phyloP scores from a whole-genome alignment of 2,113 vertebrate genomes.

The Cryptomyrus ogoouensis region DNA sequence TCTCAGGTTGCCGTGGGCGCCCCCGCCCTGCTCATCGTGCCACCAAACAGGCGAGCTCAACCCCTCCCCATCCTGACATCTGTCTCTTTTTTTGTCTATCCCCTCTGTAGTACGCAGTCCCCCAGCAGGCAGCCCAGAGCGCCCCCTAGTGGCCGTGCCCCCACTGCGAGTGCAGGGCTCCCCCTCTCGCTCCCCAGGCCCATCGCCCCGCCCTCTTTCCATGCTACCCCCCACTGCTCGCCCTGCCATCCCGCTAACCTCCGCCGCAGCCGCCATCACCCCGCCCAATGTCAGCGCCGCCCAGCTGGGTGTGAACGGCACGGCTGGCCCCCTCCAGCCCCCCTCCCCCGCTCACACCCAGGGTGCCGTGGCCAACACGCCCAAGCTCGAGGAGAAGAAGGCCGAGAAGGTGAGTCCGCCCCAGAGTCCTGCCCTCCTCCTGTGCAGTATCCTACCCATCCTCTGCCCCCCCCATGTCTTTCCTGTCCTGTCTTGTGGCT shows the following conservation, averaged over 20 bases:
- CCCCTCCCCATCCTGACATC: not conserved
- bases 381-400: conserved; percentile 74
- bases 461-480: not conserved
- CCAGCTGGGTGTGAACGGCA: conserved; percentile 56
- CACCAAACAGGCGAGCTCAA: not conserved
- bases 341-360: conserved; percentile 48
- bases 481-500: not conserved
- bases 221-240: conserved; percentile 63
- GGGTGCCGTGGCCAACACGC: conserved; percentile 36
- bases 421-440: not conserved
- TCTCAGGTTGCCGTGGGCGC: not conserved
- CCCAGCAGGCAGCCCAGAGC: conserved; percentile 68
- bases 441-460: not conserved
- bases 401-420: conserved; percentile 74
- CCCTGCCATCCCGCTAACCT: conserved; percentile 74
- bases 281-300: conserved; percentile 80
- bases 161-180: conserved; percentile 80
- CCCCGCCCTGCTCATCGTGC: not conserved
- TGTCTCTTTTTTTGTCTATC: not conserved
- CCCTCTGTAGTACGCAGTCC: conserved; percentile 63
- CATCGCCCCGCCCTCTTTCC: conserved; percentile 70
- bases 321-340: conserved; percentile 43
- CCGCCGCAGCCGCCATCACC: conserved; percentile 71
- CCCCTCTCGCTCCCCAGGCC: conserved; percentile 72
- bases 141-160: conserved; percentile 72